Conservation (phyloP, 2,797 vertebrate genomes). For the Falco rusticolus region DNA sequence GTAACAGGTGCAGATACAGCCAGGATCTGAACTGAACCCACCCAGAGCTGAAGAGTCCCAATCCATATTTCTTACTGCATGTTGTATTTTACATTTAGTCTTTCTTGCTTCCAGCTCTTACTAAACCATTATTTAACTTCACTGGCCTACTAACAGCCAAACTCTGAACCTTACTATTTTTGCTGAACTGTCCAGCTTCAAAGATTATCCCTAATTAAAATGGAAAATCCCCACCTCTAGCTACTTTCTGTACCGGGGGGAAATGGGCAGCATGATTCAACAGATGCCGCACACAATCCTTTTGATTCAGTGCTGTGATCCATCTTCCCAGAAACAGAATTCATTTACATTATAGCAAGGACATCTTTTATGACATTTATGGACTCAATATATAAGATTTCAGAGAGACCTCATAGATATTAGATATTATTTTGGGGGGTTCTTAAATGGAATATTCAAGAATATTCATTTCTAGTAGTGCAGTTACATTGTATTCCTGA, state of each 20-base stretch:
- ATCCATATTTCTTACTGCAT: background rate
- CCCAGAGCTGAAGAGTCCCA: background rate
- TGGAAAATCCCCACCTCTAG: background rate
- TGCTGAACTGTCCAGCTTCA: background rate
- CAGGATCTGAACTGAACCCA: background rate
- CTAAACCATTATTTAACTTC: background rate
- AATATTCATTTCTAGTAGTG: background rate
- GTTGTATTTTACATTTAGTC: background rate
- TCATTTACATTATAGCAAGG: background rate
- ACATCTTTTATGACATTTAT: background rate
- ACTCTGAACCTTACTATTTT: background rate
- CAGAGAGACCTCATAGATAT: background rate
- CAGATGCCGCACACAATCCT: accelerated
- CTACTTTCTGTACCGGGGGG: background rate
- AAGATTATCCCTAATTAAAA: background rate
- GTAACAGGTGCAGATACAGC: background rate
- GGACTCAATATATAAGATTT: background rate
- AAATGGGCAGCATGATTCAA: background rate
- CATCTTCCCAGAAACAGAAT: background rate
- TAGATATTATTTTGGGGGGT: background rate
- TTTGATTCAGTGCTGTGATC: background rate
- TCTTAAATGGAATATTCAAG: background rate
- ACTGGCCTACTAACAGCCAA: background rate
- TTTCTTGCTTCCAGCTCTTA: background rate
- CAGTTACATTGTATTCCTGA: background rate